A percentile compares a stretch with the other conserved stretches of the same genome.
Conservation (phyloP, 2,888 invertebrate genomes). For the Papilio elwesi region DNA sequence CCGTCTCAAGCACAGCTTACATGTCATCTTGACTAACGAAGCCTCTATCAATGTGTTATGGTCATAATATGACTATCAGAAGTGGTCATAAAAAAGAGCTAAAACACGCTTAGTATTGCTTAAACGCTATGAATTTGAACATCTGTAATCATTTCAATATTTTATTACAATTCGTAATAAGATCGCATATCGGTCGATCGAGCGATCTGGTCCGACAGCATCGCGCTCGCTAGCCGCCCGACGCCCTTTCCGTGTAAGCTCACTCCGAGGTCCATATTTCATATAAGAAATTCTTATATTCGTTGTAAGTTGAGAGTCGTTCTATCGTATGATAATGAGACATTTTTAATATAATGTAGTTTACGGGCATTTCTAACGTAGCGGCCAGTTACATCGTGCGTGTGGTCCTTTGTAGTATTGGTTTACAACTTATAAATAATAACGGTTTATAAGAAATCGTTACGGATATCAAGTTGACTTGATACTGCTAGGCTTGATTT, state of each 20-base stretch:
- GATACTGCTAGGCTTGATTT: not conserved
- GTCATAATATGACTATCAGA: conserved; percentile 3
- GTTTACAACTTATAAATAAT: conserved; percentile 29
- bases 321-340: conserved; percentile 58
- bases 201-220: conserved; percentile 11
- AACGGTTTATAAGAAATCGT: not conserved
- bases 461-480: conserved; percentile 4
- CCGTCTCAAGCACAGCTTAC: not conserved
- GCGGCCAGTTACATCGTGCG: conserved; percentile 32
- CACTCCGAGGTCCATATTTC: conserved; percentile 59
- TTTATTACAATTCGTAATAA: conserved; percentile 39
- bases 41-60: not conserved
- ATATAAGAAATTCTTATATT: conserved; percentile 67
- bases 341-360: conserved; percentile 63
- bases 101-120: not conserved
- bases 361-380: conserved; percentile 52
- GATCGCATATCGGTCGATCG: conserved; percentile 32
- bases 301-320: conserved; percentile 69
- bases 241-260: conserved; percentile 67
- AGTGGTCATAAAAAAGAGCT: conserved; percentile 15
- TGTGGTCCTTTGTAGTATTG: conserved; percentile 37
- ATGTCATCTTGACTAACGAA: conserved; percentile 14
- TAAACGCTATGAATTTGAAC: conserved; percentile 23
- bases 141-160: conserved; percentile 33
- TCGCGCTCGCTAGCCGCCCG: not conserved